These are phyloP conservation scores for Napeogenes sylphis DNA, from an alignment of 2,888 invertebrate genomes.

Conservation along the genomic window DNA sequence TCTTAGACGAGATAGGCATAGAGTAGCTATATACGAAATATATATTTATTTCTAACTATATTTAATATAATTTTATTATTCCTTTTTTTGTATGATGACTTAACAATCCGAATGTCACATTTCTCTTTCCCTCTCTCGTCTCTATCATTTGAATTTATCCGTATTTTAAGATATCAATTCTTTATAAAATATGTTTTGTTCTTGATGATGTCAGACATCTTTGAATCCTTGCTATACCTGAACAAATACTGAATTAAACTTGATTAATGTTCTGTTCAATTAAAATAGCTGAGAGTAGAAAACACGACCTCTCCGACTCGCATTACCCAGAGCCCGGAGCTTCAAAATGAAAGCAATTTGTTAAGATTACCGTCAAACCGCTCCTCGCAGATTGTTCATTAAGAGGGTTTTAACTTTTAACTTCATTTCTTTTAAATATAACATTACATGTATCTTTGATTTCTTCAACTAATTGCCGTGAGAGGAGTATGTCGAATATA, in stretches of 20 bases:
- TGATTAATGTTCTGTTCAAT: constrained; percentile 3
- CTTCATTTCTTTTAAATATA: constrained; percentile 30
- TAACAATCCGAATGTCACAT: too few species aligned
- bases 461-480: background rate
- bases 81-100: too few species aligned
- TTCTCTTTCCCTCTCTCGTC: too few species aligned
- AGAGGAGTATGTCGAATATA: background rate
- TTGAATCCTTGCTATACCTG: too few species aligned
- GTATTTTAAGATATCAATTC: too few species aligned
- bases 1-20: too few species aligned
- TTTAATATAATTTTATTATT: too few species aligned
- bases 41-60: too few species aligned
- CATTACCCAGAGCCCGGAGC: constrained; percentile 29
- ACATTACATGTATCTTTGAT: constrained; percentile 5
- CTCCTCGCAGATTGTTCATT: constrained; percentile 39
- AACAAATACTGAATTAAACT: constrained; percentile 7
- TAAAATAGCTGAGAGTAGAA: constrained; percentile 14
- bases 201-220: too few species aligned
- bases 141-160: too few species aligned
- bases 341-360: constrained; percentile 47
- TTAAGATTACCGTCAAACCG: constrained; percentile 47
- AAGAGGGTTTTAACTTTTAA: constrained; percentile 36
- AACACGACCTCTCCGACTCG: constrained; percentile 16
- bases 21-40: too few species aligned
- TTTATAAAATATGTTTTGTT: too few species aligned